Evolutionary conservation across 1,140 invertebrate genomes (phyloP), one percentile per base, ranked within the genome.

Genomic region (Drosophila mojavensis): DNA sequence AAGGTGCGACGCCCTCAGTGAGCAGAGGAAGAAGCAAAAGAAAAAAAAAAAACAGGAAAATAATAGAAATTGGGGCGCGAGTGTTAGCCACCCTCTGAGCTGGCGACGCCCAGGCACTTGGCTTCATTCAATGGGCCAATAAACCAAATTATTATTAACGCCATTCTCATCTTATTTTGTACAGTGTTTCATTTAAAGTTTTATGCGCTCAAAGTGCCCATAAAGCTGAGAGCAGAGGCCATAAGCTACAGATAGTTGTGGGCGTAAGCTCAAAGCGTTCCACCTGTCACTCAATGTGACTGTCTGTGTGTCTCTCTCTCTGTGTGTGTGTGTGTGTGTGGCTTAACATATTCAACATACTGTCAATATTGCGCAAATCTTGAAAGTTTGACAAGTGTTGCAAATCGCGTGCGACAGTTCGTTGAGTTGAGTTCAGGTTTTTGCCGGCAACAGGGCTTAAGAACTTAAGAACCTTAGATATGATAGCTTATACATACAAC

Each of bases 61-160:
- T 74, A 63, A 74, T 85, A 88, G 83, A 83, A 83, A 88, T 79
- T 67, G 83, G 54, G 54, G 61, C 48, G 61, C 48, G 61, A 53
- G 60, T 33, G 15, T 20, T 9, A 47, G 41, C 47, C 47, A 56
- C 54, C 75, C 54, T 47, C 61, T 62, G 33, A 2, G 55, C 9
- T 17, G 41, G 67, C 20, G 65, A 76, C 81, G 79, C 83, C 79
- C 36, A 28, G 33, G 41, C 84, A 89, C 80, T 86, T 83, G 70
- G 65, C 67, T 82, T 78, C 86, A 88, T 91, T 90, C 90, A 81
- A 1, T 39, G 36, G 81, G 90, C 90, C 84, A 88, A 91, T 91
- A 91, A 91, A 91, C 83, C 81, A 91, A 91, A 91, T 91, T 91
- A 91, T 91, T 91, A 91, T 91, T 91, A 90, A 78, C 85, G 90